Base-by-base conservation (phyloP, 1,140 invertebrate genomes). In the Mizuhopecten yessoensis region DNA sequence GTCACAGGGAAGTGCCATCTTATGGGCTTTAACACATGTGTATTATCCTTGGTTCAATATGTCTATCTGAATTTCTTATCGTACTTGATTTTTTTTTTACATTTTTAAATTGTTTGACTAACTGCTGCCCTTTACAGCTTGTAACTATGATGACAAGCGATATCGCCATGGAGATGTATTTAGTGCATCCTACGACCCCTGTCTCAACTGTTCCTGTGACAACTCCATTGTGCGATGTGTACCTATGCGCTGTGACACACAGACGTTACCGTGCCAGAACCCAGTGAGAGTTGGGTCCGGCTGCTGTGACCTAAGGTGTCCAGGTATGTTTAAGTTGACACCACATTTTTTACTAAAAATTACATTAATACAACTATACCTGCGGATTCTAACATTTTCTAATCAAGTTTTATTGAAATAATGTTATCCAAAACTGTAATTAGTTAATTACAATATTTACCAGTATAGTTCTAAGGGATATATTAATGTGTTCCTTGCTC, bases 131-230 rank as follows among this genome's bases (percentile, higher is more conserved):
- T 33, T 91, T 92, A 34, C 92, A 95, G 95, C 91, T 23, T 96
- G 95, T 93, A 92, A 93, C 3, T 96, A 96, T 91, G 94, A 94
- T 33, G 94, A 93, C 33, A 90, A 86, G 34, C 92, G 29, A 15
- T 95, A 94, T 87, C 86, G 88, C 33, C 93, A 95, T 89, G 89
- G 86, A 9, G 90, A 91, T 13, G 42, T 86, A 34, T 96, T 96
- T 91, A 89, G 90, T n/a, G 95, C 95, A 3, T 88, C 88, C 33
- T 95, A 94, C 88, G 94, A 95, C 87, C 94, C 93, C 15, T 96
- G 95, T 94, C 90, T 95, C 23, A 95, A 95, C 92, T 96, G 95
- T 75, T 93, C 94, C 33, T 96, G 95, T 92, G 89, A 57, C 17
- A 94, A 95, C 34, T 92, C 93, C 20, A 92, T 94, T 17, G 95